Base-by-base conservation (phyloP, 1,140 invertebrate genomes). In the Diprion similis region DNA sequence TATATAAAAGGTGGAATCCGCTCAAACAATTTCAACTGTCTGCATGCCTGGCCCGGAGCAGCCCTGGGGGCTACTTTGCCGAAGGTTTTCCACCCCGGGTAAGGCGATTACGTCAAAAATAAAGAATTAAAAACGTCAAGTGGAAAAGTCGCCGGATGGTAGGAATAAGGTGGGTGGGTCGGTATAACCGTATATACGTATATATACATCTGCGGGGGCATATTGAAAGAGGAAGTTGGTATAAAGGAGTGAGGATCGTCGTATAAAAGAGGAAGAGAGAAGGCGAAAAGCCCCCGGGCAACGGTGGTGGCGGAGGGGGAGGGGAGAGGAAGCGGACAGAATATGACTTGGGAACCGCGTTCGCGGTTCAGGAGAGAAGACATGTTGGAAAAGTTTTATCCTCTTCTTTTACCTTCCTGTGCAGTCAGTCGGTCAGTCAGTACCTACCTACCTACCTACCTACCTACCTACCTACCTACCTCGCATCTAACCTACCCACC, bases 31-130 rank as follows among this genome's bases (percentile, higher is more conserved):
- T 74, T 17, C 51, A 59, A 59, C 51, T 17, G 51, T 59, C 51
- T 59, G 51, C 51, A 59, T 8, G 51, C 51, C 11, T 15, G 51
- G 51, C 70, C 24, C 47, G 67, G 70, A 17, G n/a, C 15, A 64
- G 24, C 24, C 24, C 19, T 13, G 15, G 67, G 19, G 69, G 51
- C 51, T 59, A 59, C 51, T 59, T 70, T 45, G 69, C 69, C 24
- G 3, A 15, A n/a, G n/a, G 71, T 6, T 11, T 15, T 19, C 66
- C 15, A 18, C 11, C 18, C 66, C 24, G 24, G 24, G 66, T 82
- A 81, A 83, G 82, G 78, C 80, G 82, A 82, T 83, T 83, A 83
- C 64, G 71, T 73, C 72, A 66, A 71, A 79, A 75, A 74, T 76
- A 78, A 78, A 59, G 65, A 46, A 74, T 78, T 78, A 77, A 81